Base-by-base conservation (phyloP, 1,140 invertebrate genomes). In the Zelostemma sp. region DNA sequence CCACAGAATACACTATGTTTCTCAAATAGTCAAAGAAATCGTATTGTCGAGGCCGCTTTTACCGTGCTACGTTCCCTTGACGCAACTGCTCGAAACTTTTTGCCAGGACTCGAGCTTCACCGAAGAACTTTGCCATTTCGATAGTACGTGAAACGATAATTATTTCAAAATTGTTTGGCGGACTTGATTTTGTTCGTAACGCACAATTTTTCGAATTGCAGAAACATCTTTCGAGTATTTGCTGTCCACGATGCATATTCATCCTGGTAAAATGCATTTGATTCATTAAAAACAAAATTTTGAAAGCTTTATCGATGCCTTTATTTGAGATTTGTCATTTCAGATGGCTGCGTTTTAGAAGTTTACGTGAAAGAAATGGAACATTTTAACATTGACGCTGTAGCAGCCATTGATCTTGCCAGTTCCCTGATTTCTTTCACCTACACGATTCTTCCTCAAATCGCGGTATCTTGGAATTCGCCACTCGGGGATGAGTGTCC, bases 21-120 rank as follows among this genome's bases (percentile, higher is more conserved):
- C 54, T 21, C 38, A 70, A 8, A 86, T 85, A 57, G 74, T 83
- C 6, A 82, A 80, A 64, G 81, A 85, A 74, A 72, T 84, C 1
- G 58, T 85, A 14, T 80, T 81, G 14, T 77, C 78, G 9, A 75
- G 83, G 35, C 84, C 84, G 18, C 35, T 86, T 8, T 57, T 80
- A 12, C 61, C 69, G 11, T 76, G 74, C 55, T 83, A 82, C 2
- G 47, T 72, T 6, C 38, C 75, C 4, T 43, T 85, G 6, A 68
- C 65, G 11, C 61, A 74, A 55, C 62, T 77, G 45, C 55, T 85
- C 49, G 70, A 73, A 55, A 64, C 74, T 19, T 82, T 82, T 56
- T 69, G 69, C n/a, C 17, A 41, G 0, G 63, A 40, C 45, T 1
- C 61, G 9, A 43, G 8, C 12, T 78, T 82, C 58, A 65, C 61